These are phyloP conservation scores for Uloborus diversus DNA, from an alignment of 1,140 invertebrate genomes.

Conservation along the genomic window DNA sequence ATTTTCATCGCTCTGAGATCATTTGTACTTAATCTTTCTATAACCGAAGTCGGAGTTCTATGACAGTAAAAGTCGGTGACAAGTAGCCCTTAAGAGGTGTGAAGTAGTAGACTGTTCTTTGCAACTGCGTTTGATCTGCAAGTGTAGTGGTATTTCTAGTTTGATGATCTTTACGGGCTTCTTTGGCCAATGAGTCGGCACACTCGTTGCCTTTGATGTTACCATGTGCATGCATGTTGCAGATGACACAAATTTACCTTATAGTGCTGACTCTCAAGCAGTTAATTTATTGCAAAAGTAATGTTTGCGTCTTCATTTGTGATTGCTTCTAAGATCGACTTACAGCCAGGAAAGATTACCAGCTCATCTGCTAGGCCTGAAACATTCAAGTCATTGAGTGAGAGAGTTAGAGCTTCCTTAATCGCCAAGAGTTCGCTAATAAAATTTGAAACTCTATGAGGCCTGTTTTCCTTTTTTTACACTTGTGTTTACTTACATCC, in stretches of 20 bases:
- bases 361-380: neutral
- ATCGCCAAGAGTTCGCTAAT: neutral
- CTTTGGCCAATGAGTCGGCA: neutral
- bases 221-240: neutral
- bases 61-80: neutral
- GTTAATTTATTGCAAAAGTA: neutral
- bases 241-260: neutral
- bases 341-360: neutral
- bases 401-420: neutral
- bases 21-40: neutral
- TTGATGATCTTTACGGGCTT: neutral
- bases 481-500: neutral
- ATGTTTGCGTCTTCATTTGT: neutral
- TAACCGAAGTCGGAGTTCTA: neutral
- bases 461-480: neutral
- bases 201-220: neutral
- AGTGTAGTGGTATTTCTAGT: no score
- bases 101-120: neutral
- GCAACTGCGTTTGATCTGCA: no score
- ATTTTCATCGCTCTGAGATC: neutral
- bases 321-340: neutral
- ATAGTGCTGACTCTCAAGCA: neutral
- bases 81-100: neutral
- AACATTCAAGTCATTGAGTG: neutral
- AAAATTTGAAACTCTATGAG: neutral